Evolutionary conservation across 2,888 invertebrate species (phyloP).

Genomic region (Chymomyza fuscimana): DNA sequence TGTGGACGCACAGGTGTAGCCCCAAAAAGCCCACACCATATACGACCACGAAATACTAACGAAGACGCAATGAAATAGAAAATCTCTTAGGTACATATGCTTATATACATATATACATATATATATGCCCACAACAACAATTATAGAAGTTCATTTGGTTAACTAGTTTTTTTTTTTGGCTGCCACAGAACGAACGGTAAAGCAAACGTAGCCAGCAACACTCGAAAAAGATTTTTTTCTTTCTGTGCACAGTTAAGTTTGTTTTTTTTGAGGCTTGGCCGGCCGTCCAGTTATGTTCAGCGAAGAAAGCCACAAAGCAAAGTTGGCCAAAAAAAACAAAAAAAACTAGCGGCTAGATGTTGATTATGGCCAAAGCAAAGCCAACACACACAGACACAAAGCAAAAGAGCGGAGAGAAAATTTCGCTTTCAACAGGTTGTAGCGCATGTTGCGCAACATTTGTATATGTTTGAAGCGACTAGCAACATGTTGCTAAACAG

Average conservation of each 20-base stretch:
- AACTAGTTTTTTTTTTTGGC: conserved; percentile 16
- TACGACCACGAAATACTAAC: conserved; percentile 37
- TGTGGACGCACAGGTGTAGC: conserved; percentile 5
- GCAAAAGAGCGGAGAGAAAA: conserved; percentile 53
- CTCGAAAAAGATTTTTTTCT: conserved; percentile 30
- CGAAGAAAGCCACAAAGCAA: conserved; percentile 30
- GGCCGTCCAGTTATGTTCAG: conserved; percentile 46
- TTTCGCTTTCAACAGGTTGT: conserved; percentile 80
- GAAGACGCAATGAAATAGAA: conserved; percentile 51
- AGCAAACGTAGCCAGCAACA: conserved; percentile 51
- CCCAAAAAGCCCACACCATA: conserved; percentile 29
- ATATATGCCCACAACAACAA: conserved; percentile 19
- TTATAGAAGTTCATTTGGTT: conserved; percentile 30
- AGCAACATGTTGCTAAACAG: conserved; percentile 44
- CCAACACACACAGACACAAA: conserved; percentile 15
- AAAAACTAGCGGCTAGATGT: conserved; percentile 44
- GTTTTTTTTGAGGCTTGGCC: conserved; percentile 69
- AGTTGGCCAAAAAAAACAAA: conserved; percentile 28
- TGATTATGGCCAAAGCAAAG: conserved; percentile 42
- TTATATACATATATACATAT: not conserved
- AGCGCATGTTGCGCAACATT: conserved; percentile 48
- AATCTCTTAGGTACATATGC: conserved; percentile 31
- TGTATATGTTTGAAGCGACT: conserved; percentile 29
- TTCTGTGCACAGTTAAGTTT: conserved; percentile 67
- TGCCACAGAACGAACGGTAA: conserved; percentile 57